Evolutionary conservation across 2,797 vertebrate genomes (phyloP), one percentile per base, ranked within the genome.

Genomic region (Diceros bicornis): DNA sequence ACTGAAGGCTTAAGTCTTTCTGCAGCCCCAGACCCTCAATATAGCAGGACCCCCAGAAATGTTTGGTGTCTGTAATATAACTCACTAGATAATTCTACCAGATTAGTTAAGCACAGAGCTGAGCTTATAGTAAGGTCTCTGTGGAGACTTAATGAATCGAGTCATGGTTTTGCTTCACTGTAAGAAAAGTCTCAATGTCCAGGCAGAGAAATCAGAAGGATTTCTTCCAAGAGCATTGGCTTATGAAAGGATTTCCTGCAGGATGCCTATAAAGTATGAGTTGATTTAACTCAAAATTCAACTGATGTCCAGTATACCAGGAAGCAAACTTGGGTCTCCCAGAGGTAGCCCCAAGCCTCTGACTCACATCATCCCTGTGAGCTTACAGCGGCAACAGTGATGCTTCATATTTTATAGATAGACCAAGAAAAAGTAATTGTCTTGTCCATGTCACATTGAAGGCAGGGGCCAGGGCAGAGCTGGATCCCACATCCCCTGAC

Each of bases 221-320:
- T 27, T 21, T 89, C 89, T 79, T 79, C 71, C 94, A 87, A 75
- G 52, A 71, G 71, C 44, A 66, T 0, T 79, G 87, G 16, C 18
- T 71, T 75, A 47, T 23, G 57, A 20, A 95, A 94, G 9, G 41
- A 37, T 82, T 92, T 89, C 83, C 77, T 71, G 27, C 1, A 83
- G 88, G 23, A 81, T n/a, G n/a, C 32, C 41, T 81, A 55, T 20
- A 50, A 94, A 78, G 11, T 66, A 64, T 23, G 29, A 83, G 18
- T 7, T 41, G 44, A 52, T 87, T 88, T 94, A 68, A 82, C 62
- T 89, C 68, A 93, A 71, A 81, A 95, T 94, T 68, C 64, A 78
- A 81, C 11, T 69, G 34, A 29, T 0, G 7, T 14, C 57, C 55
- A 32, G 32, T 27, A 55, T 71, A 37, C 57, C 25, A 64, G 32